Conservation (phyloP, 2,797 vertebrate species). For the Aulostomus chinensis region DNA sequence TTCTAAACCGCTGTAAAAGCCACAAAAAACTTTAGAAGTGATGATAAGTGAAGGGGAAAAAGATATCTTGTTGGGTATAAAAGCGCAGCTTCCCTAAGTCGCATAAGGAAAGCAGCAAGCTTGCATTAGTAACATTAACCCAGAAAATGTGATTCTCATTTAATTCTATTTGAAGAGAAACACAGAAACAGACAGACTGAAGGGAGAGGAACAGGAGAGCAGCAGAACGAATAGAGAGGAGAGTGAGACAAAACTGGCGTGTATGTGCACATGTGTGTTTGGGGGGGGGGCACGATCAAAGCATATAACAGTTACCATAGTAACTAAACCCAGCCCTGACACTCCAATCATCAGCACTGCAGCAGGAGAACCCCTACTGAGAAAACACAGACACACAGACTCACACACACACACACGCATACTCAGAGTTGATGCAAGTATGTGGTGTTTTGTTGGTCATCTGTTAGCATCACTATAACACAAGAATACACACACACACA, state of each 20-base stretch:
- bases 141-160: constrained; percentile 19
- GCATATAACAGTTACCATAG: constrained; percentile 73
- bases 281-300: constrained; percentile 31
- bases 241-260: constrained; percentile 13
- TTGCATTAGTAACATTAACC: constrained; percentile 19
- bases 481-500: constrained; percentile 13
- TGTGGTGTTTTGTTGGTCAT: constrained; percentile 50
- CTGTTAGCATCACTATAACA: constrained; percentile 34
- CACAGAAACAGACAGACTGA: not conserved
- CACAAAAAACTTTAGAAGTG: constrained; percentile 29
- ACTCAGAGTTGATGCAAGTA: constrained; percentile 14
- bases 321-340: constrained; percentile 75
- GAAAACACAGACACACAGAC: constrained; percentile 50
- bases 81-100: constrained; percentile 16
- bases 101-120: constrained; percentile 11
- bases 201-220: constrained; percentile 6
- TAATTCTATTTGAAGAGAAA: constrained; percentile 1
- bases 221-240: constrained; percentile 12
- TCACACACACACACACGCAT: constrained; percentile 2
- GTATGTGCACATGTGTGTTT: not conserved
- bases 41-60: constrained; percentile 36
- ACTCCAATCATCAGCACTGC: constrained; percentile 80
- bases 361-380: constrained; percentile 79
- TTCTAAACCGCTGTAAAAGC: constrained; percentile 29
- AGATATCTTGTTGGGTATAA: constrained; percentile 22